phyloP scores from a whole-genome alignment of 2,113 vertebrate species.

The Podiceps cristatus region DNA sequence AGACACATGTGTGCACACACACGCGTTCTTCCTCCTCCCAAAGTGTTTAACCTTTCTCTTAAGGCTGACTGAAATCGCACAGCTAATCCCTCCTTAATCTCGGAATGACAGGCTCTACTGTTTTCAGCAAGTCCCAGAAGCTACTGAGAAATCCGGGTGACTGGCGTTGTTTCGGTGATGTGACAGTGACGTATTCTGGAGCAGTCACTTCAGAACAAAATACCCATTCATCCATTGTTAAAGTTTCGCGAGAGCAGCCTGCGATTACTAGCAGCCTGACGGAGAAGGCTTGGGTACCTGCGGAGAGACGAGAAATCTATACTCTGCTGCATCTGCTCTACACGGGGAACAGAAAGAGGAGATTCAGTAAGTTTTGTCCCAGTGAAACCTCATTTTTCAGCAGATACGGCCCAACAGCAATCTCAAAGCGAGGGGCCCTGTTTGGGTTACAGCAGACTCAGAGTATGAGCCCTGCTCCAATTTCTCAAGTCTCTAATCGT shows the following conservation, averaged over 20 bases:
- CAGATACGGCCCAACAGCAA: background rate
- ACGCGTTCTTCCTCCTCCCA: background rate
- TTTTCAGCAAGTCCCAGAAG: background rate
- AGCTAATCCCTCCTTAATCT: constrained; percentile 33
- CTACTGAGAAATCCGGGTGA: background rate
- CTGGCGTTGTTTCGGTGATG: background rate
- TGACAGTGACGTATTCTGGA: background rate
- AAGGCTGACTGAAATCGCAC: background rate
- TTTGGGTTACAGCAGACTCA: background rate
- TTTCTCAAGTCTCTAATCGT: background rate
- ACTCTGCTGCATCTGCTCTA: background rate
- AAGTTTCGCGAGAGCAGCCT: background rate
- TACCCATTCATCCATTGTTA: background rate
- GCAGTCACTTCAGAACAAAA: background rate
- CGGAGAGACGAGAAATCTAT: accelerated
- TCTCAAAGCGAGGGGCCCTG: background rate
- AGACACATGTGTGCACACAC: background rate
- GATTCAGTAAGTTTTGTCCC: background rate
- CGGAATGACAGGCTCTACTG: background rate
- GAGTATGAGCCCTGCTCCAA: background rate
- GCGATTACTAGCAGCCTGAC: background rate
- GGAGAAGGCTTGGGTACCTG: background rate
- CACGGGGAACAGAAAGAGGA: background rate
- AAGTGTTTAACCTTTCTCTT: constrained; percentile 52
- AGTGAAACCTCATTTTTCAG: background rate